These are phyloP conservation scores for Melanerpes formicivorus DNA, from an alignment of 2,113 vertebrate species.

Conservation along the genomic window DNA sequence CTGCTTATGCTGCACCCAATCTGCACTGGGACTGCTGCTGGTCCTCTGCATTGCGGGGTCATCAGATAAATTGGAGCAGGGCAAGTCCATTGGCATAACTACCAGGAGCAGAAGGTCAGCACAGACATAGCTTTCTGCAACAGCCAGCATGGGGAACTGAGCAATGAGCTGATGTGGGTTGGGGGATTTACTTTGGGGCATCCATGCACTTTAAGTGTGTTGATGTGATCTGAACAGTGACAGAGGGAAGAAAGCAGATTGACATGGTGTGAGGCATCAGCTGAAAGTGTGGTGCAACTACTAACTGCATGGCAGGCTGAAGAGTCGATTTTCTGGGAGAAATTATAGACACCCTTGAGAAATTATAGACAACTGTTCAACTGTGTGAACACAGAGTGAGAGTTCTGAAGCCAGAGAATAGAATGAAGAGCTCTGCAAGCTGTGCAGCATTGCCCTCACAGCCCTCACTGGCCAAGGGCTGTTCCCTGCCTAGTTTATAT, in stretches of 20 bases:
- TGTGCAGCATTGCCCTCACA: not conserved
- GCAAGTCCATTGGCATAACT: rapidly evolving
- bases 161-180: not conserved
- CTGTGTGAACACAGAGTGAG: not conserved
- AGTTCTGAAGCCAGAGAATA: not conserved
- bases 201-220: not conserved
- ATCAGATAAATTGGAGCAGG: not conserved
- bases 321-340: not conserved
- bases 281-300: not conserved
- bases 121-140: not conserved
- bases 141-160: not conserved
- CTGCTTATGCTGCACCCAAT: not conserved
- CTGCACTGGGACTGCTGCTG: not conserved
- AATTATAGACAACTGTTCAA: not conserved
- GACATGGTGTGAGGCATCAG: not conserved
- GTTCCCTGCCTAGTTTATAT: not conserved
- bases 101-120: not conserved
- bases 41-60: not conserved
- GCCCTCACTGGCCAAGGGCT: not conserved
- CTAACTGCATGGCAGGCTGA: not conserved
- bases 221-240: not conserved
- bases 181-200: not conserved
- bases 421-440: rapidly evolving
- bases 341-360: not conserved
- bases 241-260: not conserved